Evolutionary conservation across 2,888 invertebrate genomes (phyloP), one percentile per base, ranked within the genome.

Genomic region (Pomacea canaliculata): DNA sequence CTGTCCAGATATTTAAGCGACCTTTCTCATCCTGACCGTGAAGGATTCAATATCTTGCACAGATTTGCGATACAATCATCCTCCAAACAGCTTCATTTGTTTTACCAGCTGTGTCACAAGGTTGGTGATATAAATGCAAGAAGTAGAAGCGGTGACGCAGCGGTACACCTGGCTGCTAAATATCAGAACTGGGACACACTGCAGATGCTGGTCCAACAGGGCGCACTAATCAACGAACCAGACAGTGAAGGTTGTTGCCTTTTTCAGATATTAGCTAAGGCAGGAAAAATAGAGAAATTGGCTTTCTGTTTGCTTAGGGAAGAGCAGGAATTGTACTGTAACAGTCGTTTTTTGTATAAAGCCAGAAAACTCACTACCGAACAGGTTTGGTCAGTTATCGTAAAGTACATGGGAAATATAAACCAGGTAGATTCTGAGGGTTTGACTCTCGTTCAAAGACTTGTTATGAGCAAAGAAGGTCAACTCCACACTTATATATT

Each of bases 321-420:
- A 23, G 1, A 37, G 37, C 5, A 37, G 1, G 37, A 13, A 0
- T 0, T 0, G 51, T 0, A 10, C 2, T 13, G 0, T 7, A 16
- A 16, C 51, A 7, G 12, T 56, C 51, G n/a, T n/a, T n/a, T n/a
- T n/a, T n/a, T n/a, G n/a, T n/a, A n/a, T n/a, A n/a, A n/a, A n/a
- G n/a, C n/a, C n/a, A n/a, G n/a, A n/a, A n/a, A n/a, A 10, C 63
- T 63, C 10, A 12, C 63, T 12, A 12, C 63, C 27, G 7, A 63
- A 1, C 63, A 27, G 0, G 4, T 5, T 7, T 63, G 63, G 63
- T 23, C n/a, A 63, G 7, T 63, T 2, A 8, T 63, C 1, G 27
- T 63, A 12, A 2, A 12, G 10, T 16, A 12, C 16, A 12, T 12
- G 63, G 60, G 10, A 12, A 19, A 63, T 23, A 19, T 27, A 19